phyloP scores from a whole-genome alignment of 2,888 invertebrate species.

The Diabrotica balteata region DNA sequence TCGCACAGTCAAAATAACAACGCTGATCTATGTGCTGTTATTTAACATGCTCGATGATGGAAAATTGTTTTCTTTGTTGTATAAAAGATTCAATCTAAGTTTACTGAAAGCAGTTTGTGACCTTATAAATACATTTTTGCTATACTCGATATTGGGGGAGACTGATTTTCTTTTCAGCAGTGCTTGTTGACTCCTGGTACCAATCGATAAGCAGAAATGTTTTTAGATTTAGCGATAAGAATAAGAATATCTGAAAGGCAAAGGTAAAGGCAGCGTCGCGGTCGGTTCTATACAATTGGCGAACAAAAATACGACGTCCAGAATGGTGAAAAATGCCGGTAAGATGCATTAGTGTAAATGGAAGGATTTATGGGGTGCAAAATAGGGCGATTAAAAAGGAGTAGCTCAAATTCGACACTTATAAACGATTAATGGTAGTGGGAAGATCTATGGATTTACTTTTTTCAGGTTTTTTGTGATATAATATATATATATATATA shows the following conservation, averaged over 20 bases:
- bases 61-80: slow-evolving; percentile 1
- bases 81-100: neutral
- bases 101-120: neutral
- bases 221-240: slow-evolving; percentile 12
- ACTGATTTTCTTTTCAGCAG: slow-evolving; percentile 5
- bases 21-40: no score
- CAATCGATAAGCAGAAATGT: slow-evolving; percentile 17
- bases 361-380: no score
- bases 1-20: no score
- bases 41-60: neutral
- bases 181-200: slow-evolving; percentile 19
- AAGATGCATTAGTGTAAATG: no score
- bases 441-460: no score
- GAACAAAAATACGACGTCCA: no score
- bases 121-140: slow-evolving; percentile 12
- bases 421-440: no score
- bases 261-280: neutral
- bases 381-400: no score
- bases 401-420: no score
- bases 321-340: no score
- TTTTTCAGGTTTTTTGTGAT: no score
- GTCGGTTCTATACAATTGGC: neutral
- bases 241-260: slow-evolving; percentile 7
- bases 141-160: slow-evolving; percentile 9
- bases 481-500: no score